These are phyloP conservation scores for Forbesichthys papilliferus DNA, from an alignment of 2,113 vertebrate genomes.

Conservation along the genomic window DNA sequence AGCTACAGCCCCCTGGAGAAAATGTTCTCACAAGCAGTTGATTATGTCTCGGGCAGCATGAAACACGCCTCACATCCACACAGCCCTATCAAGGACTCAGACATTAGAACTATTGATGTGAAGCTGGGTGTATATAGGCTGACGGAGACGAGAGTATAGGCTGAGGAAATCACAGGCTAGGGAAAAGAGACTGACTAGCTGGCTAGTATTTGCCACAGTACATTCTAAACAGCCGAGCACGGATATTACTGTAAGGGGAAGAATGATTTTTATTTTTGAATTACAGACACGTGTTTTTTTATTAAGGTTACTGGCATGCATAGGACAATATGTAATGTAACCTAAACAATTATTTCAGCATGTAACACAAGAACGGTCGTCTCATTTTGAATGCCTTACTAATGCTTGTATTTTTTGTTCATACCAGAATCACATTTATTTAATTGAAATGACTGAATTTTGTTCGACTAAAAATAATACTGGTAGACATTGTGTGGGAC, in stretches of 20 bases:
- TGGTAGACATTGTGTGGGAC: not conserved
- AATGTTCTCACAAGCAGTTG: constrained; percentile 21
- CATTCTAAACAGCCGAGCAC: constrained; percentile 6
- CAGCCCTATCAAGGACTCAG: constrained; percentile 27
- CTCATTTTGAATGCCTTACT: no score
- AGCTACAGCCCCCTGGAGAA: constrained; percentile 21
- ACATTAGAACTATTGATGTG: constrained; percentile 50
- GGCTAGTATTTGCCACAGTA: constrained; percentile 12
- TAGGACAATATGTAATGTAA: no score
- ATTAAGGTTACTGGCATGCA: no score
- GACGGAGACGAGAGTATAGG: constrained; percentile 12
- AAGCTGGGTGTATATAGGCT: constrained; percentile 45
- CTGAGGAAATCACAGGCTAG: constrained; percentile 19
- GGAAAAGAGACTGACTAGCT: constrained; percentile 19
- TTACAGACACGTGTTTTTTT: no score
- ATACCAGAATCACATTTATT: no score
- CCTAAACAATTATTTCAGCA: no score
- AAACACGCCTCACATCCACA: constrained; percentile 27
- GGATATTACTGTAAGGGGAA: no score
- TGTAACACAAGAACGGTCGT: no score
- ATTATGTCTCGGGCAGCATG: constrained; percentile 27
- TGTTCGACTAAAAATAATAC: no score
- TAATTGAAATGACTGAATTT: no score
- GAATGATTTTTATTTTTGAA: no score
- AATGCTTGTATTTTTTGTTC: no score